Conservation (phyloP, 2,797 vertebrate genomes). For the Brotogeris chrysoptera region DNA sequence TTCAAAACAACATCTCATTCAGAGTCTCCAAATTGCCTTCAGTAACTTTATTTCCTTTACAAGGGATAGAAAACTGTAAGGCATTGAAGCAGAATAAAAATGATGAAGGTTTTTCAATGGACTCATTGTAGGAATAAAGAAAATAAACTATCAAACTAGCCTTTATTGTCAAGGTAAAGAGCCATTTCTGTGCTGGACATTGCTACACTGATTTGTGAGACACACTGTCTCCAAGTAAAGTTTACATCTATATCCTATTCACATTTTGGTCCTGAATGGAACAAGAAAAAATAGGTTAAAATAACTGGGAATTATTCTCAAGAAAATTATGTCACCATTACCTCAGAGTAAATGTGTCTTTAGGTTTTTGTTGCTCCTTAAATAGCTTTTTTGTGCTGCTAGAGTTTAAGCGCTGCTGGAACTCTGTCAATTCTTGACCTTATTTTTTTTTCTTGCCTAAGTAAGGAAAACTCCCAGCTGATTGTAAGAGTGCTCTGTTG, state of each 20-base stretch:
- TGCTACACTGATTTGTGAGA: conserved; percentile 73
- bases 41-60: conserved; percentile 70
- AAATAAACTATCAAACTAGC: conserved; percentile 71
- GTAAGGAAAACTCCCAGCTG: conserved; percentile 78
- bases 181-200: conserved; percentile 53
- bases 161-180: conserved; percentile 75
- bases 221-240: conserved; percentile 76
- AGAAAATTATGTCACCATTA: conserved; percentile 80
- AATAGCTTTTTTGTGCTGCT: conserved; percentile 76
- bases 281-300: conserved; percentile 72
- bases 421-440: conserved; percentile 76
- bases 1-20: conserved; percentile 74
- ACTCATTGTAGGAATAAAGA: conserved; percentile 68
- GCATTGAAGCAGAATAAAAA: conserved; percentile 65
- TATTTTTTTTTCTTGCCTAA: conserved; percentile 76
- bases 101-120: conserved; percentile 66
- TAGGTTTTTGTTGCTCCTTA: conserved; percentile 75
- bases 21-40: conserved; percentile 56
- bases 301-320: conserved; percentile 76
- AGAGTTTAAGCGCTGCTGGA: conserved; percentile 73
- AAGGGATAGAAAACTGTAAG: conserved; percentile 61
- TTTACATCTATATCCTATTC: conserved; percentile 76
- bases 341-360: conserved; percentile 80
- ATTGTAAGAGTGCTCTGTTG: conserved; percentile 83
- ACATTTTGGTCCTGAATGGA: conserved; percentile 61